A percentile compares a stretch with the other conserved stretches of the same genome.
These are phyloP conservation scores for Junonia oenone DNA, from an alignment of 2,888 invertebrate species.

Conservation along the genomic window DNA sequence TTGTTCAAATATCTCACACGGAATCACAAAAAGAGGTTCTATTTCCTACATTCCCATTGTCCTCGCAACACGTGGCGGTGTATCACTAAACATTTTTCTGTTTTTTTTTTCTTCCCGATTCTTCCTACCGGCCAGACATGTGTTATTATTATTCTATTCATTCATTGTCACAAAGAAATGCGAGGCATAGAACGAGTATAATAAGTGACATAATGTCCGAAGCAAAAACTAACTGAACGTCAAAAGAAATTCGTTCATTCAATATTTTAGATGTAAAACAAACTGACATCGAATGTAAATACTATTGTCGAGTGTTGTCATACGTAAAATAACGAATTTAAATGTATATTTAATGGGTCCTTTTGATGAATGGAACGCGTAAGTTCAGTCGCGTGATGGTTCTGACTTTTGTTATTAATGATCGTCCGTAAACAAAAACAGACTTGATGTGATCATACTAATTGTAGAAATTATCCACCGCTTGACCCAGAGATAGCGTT, in stretches of 20 bases:
- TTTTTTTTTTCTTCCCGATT: constrained; percentile 53
- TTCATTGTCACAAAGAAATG: constrained; percentile 63
- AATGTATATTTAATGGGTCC: constrained; percentile 69
- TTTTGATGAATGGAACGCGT: constrained; percentile 56
- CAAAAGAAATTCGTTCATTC: constrained; percentile 68
- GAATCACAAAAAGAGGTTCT: constrained; percentile 40
- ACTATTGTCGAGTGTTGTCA: constrained; percentile 73
- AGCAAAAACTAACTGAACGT: constrained; percentile 62
- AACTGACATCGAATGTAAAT: constrained; percentile 79
- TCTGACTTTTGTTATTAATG: constrained; percentile 19
- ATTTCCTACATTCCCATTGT: constrained; percentile 54
- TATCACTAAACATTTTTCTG: constrained; percentile 57
- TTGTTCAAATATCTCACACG: neutral
- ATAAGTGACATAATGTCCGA: constrained; percentile 66
- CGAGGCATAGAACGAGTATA: constrained; percentile 63
- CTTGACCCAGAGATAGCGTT: no score
- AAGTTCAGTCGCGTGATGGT: constrained; percentile 34
- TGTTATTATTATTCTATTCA: constrained; percentile 71
- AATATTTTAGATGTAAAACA: constrained; percentile 76
- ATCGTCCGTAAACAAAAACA: constrained; percentile 3
- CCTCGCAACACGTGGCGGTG: constrained; percentile 63
- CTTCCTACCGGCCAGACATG: constrained; percentile 59
- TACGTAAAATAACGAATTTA: constrained; percentile 63
- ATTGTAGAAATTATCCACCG: neutral
- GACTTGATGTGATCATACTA: neutral